These are phyloP conservation scores for Brienomyrus longianalis DNA, from an alignment of 2,113 vertebrate species.

Conservation along the genomic window DNA sequence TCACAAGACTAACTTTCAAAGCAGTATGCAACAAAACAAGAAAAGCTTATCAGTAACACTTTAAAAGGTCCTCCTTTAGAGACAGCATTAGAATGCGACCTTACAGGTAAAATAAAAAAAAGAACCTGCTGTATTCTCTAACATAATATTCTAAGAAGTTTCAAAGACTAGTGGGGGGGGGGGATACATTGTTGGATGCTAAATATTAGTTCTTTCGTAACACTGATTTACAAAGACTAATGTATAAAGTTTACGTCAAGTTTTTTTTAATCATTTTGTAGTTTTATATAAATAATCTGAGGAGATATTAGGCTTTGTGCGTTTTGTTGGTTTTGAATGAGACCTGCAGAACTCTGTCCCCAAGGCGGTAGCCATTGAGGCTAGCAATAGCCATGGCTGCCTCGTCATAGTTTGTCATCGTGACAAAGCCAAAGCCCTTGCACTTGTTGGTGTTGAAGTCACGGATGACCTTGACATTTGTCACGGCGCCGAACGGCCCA, in stretches of 20 bases:
- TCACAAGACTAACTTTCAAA: conserved; percentile 71
- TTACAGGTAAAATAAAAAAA: conserved; percentile 60
- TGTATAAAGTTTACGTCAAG: conserved; percentile 68
- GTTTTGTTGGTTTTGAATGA: conserved; percentile 99
- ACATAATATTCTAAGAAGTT: conserved; percentile 78
- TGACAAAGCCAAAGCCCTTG: conserved; percentile 99
- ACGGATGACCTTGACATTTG: conserved; percentile 98
- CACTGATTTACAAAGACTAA: conserved; percentile 87
- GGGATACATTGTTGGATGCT: conserved; percentile 79
- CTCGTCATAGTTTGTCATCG: conserved; percentile 99
- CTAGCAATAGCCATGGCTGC: conserved; percentile 98
- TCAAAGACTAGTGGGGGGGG: conserved; percentile 68
- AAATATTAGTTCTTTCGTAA: conserved; percentile 81
- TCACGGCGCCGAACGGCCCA: conserved; percentile 94
- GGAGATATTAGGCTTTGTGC: conserved; percentile 88
- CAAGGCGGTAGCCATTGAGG: conserved; percentile 96
- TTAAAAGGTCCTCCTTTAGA: conserved; percentile 79
- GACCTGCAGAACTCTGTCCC: conserved; percentile 95
- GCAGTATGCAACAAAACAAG: conserved; percentile 70
- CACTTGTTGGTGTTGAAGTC: conserved; percentile 99
- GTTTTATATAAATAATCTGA: conserved; percentile 58
- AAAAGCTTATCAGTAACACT: conserved; percentile 76
- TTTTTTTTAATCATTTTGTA: conserved; percentile 40
- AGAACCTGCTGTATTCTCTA: conserved; percentile 73
- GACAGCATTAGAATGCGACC: conserved; percentile 80